Conservation (phyloP, 2,888 invertebrate genomes). For the Acleris cristana region DNA sequence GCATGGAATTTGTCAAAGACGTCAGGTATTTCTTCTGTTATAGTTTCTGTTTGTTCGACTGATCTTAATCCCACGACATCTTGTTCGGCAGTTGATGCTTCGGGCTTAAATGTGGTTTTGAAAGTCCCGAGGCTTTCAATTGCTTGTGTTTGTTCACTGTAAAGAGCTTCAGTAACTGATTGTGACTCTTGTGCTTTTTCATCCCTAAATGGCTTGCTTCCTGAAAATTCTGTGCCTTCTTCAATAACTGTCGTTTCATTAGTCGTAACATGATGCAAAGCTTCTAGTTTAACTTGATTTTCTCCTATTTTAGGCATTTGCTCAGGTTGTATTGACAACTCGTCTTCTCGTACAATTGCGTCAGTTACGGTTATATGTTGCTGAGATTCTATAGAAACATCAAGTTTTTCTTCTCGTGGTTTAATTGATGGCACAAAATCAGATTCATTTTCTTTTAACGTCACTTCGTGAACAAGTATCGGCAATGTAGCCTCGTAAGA, state of each 20-base stretch:
- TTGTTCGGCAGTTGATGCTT: too few relatives aligned
- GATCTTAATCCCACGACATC: too few relatives aligned
- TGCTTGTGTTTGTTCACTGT: constrained; percentile 27
- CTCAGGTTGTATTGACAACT: constrained; percentile 49
- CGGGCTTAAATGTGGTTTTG: too few relatives aligned
- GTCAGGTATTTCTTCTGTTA: constrained; percentile 42
- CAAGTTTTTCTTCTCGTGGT: constrained; percentile 50
- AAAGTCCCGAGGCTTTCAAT: too few relatives aligned
- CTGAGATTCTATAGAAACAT: constrained; percentile 54
- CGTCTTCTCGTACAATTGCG: constrained; percentile 59
- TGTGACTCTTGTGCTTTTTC: constrained; percentile 50
- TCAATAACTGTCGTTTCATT: constrained; percentile 64
- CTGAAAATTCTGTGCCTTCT: constrained; percentile 48
- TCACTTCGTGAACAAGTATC: constrained; percentile 58
- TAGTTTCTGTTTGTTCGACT: too few relatives aligned
- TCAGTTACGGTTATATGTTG: constrained; percentile 61
- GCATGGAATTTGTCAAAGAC: constrained; percentile 39
- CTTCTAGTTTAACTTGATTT: constrained; percentile 55
- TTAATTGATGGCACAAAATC: constrained; percentile 42
- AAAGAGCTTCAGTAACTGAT: constrained; percentile 48
- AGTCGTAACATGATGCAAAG: constrained; percentile 60
- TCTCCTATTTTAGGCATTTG: constrained; percentile 44
- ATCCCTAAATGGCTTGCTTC: constrained; percentile 46
- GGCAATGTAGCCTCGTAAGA: constrained; percentile 55
- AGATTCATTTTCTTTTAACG: constrained; percentile 56